Base-by-base conservation (phyloP, 92 coral and sea anemone species). In the Zoanthus solanderi region DNA sequence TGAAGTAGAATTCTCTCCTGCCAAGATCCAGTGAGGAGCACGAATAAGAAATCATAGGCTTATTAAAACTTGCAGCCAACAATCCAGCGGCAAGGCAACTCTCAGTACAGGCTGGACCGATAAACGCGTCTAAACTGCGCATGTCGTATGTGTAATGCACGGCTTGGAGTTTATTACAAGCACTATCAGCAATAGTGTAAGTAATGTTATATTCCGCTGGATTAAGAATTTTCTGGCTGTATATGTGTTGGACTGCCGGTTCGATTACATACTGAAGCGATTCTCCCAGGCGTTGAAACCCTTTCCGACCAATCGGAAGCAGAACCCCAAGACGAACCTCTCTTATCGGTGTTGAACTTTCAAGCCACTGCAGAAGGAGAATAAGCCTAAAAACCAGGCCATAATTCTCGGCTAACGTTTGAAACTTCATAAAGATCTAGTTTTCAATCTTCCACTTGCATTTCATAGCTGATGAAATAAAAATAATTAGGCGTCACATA, bases 41-140 rank as follows among this genome's bases (percentile, higher is more conserved):
- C 17, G 98, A 83, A 63, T 92, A 94, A 0, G 98, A 94, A 30
- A 94, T 93, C 94, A 94, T 92, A 42, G 98, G 98, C 57, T 93
- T 94, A 79, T 94, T 91, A 75, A 94, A 83, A 13, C 88, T 73
- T 5, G 98, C 87, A 4, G 95, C 94, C 7, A 94, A 91, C 48
- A 94, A 44, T 7, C 85, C 98, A 31, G 95, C 89, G 13, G 98
- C 86, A 66, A 94, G 31, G 58, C 98, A 94, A 45, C 89, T 84
- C 6, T 85, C 88, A 2, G 95, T 88, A 78, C 98, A 94, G 10
- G 98, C 98, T 17, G 98, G 95, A 42, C 98, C 98, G 52, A 94
- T 93, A 83, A 93, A 94, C 29, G 79, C 95, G 79, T 93, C 93
- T 10, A 71, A 88, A 48, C 75, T 52, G 17, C 83, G 87, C 34